phyloP scores from a whole-genome alignment of 92 coral and sea anemone genomes.

The Micromussa lordhowensis region DNA sequence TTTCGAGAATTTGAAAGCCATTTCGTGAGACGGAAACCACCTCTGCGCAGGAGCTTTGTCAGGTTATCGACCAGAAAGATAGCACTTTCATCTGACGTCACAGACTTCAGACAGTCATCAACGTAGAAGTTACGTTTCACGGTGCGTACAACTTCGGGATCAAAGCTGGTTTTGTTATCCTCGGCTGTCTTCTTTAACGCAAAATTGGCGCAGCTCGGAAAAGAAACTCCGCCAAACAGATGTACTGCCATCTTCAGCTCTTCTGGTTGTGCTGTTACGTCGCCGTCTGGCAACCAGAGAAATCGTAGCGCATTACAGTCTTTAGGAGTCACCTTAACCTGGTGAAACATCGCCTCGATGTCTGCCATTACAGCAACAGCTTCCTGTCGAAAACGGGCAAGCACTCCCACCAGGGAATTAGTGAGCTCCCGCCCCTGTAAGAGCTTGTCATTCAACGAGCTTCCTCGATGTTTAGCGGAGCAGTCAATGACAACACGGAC shows the following conservation, averaged over 20 bases:
- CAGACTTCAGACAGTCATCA: constrained; percentile 4
- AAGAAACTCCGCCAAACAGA: too few species aligned
- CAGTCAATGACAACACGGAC: constrained; percentile 58
- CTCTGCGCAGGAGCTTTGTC: constrained; percentile 1
- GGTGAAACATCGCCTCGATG: constrained; percentile 62
- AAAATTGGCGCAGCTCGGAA: too few species aligned
- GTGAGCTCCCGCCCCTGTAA: constrained; percentile 79
- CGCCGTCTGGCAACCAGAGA: too few species aligned
- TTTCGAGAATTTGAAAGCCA: too few species aligned
- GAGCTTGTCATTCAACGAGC: too few species aligned
- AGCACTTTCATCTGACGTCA: neutral
- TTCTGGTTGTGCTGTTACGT: too few species aligned
- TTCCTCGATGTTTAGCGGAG: constrained; percentile 52
- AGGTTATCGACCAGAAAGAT: neutral
- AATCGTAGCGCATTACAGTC: constrained; percentile 57
- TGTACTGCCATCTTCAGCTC: too few species aligned
- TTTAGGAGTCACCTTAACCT: constrained; percentile 35
- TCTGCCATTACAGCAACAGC: constrained; percentile 58
- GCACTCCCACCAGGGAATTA: constrained; percentile 57
- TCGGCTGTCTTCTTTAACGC: too few species aligned
- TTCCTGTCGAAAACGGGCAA: constrained; percentile 66
- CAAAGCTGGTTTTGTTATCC: constrained; percentile 21
- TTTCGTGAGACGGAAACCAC: too few species aligned
- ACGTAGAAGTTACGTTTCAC: constrained; percentile 12
- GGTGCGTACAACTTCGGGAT: neutral